Evolutionary conservation across 2,113 vertebrate species (phyloP).

Genomic region (Cettia cetti): DNA sequence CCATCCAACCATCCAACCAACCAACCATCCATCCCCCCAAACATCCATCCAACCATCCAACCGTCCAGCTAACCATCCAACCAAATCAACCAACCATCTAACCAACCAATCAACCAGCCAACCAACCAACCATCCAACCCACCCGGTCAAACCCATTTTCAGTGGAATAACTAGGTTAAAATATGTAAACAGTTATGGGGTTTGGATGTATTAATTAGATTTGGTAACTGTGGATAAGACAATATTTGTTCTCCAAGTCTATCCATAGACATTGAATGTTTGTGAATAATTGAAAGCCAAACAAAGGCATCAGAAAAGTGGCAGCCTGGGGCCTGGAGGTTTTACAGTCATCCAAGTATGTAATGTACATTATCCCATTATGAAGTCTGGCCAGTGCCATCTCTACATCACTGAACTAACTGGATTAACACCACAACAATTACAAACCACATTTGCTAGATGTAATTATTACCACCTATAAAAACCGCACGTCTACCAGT

Average conservation of each 20-base stretch:
- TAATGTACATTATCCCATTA: not conserved
- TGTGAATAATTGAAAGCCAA: not conserved
- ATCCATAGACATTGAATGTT: not conserved
- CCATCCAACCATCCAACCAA: not conserved
- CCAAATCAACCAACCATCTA: too few species aligned
- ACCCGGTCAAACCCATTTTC: not conserved
- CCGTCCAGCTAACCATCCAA: too few species aligned
- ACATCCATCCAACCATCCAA: not conserved
- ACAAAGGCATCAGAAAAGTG: not conserved
- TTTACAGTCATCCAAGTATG: not conserved
- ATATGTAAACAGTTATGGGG: accelerated
- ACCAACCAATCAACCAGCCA: not conserved
- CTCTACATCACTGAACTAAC: not conserved
- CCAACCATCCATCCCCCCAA: too few species aligned
- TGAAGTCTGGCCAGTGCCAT: not conserved
- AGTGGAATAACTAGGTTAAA: not conserved
- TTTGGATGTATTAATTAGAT: not conserved
- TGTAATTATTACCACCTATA: not conserved
- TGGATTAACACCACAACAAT: not conserved
- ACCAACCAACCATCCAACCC: too few species aligned
- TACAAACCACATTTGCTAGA: not conserved
- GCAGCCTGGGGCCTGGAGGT: not conserved
- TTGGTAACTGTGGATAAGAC: not conserved
- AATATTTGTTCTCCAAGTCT: not conserved
- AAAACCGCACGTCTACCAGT: not conserved